Evolutionary conservation across 2,113 vertebrate species (phyloP).

Genomic region (Ramphastos sulfuratus): DNA sequence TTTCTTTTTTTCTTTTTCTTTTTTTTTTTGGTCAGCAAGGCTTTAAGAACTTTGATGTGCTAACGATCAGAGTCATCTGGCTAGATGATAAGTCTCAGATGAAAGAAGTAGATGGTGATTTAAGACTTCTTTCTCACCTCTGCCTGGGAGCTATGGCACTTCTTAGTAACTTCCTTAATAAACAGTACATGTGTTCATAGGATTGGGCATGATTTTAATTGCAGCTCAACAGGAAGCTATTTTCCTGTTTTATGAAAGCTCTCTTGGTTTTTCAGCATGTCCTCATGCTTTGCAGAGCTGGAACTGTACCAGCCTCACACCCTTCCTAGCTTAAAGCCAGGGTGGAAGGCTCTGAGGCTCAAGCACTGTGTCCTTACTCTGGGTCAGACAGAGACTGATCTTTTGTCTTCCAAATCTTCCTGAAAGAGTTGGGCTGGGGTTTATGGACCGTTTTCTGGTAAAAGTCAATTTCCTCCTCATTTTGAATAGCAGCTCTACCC

Average conservation of each 20-base stretch:
- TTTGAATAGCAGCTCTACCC: not conserved
- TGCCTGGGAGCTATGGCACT: not conserved
- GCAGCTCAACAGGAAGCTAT: not conserved
- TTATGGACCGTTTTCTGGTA: not conserved
- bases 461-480: not conserved
- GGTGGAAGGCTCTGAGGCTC: not conserved
- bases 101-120: slow-evolving; percentile 10
- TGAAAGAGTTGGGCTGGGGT: not conserved
- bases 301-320: fast-evolving
- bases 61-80: slow-evolving; percentile 3
- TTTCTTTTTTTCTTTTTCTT: not conserved
- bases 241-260: not conserved
- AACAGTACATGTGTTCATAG: not conserved
- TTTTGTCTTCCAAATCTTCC: not conserved
- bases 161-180: slow-evolving; percentile 22
- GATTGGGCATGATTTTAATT: not conserved
- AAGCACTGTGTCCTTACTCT: not conserved
- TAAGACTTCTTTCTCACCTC: slow-evolving; percentile 26
- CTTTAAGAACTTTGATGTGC: slow-evolving; percentile 50
- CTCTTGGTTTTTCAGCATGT: not conserved
- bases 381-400: not conserved
- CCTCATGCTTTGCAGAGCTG: not conserved
- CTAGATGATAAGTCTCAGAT: slow-evolving; percentile 42
- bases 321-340: not conserved
- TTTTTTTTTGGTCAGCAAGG: not conserved